Evolutionary conservation across 2,113 vertebrate genomes (phyloP), one percentile per base, ranked within the genome.

Genomic region (Neotoma lepida): DNA sequence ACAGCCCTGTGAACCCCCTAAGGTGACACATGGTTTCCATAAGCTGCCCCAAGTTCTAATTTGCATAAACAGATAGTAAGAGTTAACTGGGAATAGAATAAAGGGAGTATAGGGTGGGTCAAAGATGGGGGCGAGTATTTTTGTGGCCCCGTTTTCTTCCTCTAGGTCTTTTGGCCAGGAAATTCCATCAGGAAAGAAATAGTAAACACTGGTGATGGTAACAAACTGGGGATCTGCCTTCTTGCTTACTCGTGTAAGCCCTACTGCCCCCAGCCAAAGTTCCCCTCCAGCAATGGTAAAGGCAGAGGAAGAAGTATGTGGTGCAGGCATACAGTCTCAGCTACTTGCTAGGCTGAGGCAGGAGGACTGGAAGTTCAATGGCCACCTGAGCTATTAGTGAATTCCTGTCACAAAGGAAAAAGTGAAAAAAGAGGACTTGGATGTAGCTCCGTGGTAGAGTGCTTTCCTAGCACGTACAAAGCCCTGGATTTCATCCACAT

Each of bases 191-290:
- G 46, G 68, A 18, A 44, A 24, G 12, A 24, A 28, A 35, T 2
- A 18, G 24, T 56, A 64, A 8, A 26, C 5, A 61, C 14, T 0
- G 0, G 46, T 30, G 26, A 61, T 20, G 30, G 70, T n/a, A 2
- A 26, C 46, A 33, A 4, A 30, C 1, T 24, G 41, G 54, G 46
- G 22, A 14, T 17, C 49, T 44, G 41, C 1, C 4, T 24, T 70
- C 44, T 46, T 13, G 30, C 28, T 49, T 49, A 9, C 14, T 41
- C 12, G 30, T 3, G 28, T 0, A 15, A 39, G 77, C 5, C 39
- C 0, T 1, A 22, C 1, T 20, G 0, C 2, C 7, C 0, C 39
- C 3, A 39, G n/a, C 44, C 8, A 33, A 30, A 44, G 2, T 6
- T n/a, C 46, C 54, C 30, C 20, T 71, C n/a, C 51, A 14, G 35